A percentile compares a stretch with the other conserved stretches of the same genome.
Conservation (phyloP, 1,140 invertebrate genomes). For the Olivierus martensii region DNA sequence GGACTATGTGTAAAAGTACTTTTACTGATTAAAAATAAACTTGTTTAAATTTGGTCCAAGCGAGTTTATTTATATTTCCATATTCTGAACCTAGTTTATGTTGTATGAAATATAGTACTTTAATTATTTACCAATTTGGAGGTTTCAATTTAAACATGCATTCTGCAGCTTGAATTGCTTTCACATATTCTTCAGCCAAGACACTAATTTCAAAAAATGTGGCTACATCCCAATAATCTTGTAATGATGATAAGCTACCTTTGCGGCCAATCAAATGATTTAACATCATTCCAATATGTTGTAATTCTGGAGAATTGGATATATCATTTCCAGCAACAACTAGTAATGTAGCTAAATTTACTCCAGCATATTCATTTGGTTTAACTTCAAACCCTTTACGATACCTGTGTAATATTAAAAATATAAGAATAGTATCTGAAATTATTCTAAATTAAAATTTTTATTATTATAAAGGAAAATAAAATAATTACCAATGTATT, state of each 20-base stretch:
- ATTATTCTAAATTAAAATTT: neutral
- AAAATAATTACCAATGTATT: slow-evolving; percentile 60
- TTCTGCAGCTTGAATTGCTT: slow-evolving; percentile 93
- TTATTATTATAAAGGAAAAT: neutral
- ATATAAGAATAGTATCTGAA: too few relatives aligned
- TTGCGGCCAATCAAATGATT: slow-evolving; percentile 98
- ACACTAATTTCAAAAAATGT: slow-evolving; percentile 99
- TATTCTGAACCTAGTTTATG: too few relatives aligned
- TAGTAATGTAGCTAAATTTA: slow-evolving; percentile 93
- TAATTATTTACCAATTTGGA: slow-evolving; percentile 88
- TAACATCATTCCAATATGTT: slow-evolving; percentile 80
- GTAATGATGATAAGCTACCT: slow-evolving; percentile 77
- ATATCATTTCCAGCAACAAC: slow-evolving; percentile 97
- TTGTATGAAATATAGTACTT: too few relatives aligned
- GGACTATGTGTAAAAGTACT: too few relatives aligned
- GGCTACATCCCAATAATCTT: slow-evolving; percentile 99
- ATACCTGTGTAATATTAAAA: slow-evolving; percentile 41
- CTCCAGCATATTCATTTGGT: slow-evolving; percentile 97
- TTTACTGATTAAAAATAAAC: neutral
- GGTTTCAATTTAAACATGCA: slow-evolving; percentile 99
- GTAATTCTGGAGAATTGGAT: slow-evolving; percentile 73
- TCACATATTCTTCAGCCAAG: slow-evolving; percentile 89
- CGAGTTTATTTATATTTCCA: too few relatives aligned
- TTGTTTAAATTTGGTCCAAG: too few relatives aligned
- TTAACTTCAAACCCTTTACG: slow-evolving; percentile 94